A percentile compares a stretch with the other conserved stretches of the same genome.
phyloP scores from a whole-genome alignment of 2,797 vertebrate species.

The Pelochelys cantorii region DNA sequence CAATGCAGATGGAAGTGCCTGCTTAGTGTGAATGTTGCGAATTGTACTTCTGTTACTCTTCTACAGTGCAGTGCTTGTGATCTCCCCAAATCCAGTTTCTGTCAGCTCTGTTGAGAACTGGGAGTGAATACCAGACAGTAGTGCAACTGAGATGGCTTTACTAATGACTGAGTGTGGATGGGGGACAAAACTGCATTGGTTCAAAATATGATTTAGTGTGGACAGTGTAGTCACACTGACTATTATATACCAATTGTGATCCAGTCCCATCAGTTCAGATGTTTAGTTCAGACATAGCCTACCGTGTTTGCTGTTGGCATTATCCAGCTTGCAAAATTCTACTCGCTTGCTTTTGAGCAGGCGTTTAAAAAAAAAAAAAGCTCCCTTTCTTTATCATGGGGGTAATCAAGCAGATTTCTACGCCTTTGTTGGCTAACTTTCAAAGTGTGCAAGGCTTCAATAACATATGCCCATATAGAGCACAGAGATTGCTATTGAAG shows the following conservation, averaged over 20 bases:
- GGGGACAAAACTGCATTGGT: background rate
- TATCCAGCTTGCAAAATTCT: background rate
- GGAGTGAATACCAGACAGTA: background rate
- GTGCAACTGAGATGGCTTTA: background rate
- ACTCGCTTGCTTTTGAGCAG: background rate
- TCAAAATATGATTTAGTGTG: background rate
- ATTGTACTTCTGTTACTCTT: background rate
- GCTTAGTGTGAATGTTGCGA: background rate
- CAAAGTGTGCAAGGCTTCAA: background rate
- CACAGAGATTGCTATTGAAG: background rate
- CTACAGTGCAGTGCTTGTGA: background rate
- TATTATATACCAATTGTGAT: background rate
- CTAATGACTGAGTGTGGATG: background rate
- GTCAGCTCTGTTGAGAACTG: background rate
- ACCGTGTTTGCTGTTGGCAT: background rate
- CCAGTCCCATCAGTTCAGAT: background rate
- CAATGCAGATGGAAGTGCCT: background rate
- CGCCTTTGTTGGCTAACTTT: background rate
- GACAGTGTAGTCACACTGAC: background rate
- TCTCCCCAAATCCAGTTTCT: background rate
- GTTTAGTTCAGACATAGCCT: background rate
- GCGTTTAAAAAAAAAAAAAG: background rate
- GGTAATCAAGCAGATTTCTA: background rate
- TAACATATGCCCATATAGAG: background rate
- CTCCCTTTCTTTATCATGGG: background rate